Base-by-base conservation (phyloP, 1,140 invertebrate species). In the Cotesia vestalis region DNA sequence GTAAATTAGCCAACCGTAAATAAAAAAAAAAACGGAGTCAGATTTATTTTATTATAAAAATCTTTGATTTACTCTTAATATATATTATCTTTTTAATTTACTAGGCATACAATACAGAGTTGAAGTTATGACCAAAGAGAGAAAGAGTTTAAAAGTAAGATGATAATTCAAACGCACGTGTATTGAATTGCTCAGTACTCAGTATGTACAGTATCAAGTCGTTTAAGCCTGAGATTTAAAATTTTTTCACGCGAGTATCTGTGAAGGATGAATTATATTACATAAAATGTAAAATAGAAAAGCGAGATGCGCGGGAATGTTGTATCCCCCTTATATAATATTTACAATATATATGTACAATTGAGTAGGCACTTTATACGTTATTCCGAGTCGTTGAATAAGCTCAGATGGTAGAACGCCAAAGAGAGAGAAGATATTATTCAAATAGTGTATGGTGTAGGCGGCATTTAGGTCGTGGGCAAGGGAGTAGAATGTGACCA, bases 381-480 rank as follows among this genome's bases (percentile, higher is more conserved):
- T 46, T 46, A 46, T 46, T 46, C 11, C 40, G 5, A 46, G 40
- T 46, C 3, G 11, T 46, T 46, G 40, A 46, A 46, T 46, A 11
- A 46, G 40, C 40, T 46, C 40, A 46, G 8, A 46, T 46, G 40
- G 11, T 46, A 46, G 6, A 59, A 63, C 61, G 17, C 14, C 4
- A 63, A n/a, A 46, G 40, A 46, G 8, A 11, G 40, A 12, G 17
- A 27, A 27, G 12, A 52, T 52, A 17, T 6, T 17, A 4, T 52
- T 40, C 66, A 53, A 20, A 53, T n/a, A 51, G 34, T 12, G 11
- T 52, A 53, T 52, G n/a, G 66, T 46, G 59, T 35, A 8, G 51
- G 14, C 9, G 52, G 66, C 11, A 38, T 69, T 53, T 69, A 52
- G 53, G 53, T 55, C 66, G 51, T 67, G 35, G 27, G 66, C 52